These are phyloP conservation scores for Syngnathus typhle DNA, from an alignment of 2,113 vertebrate species.

Conservation along the genomic window DNA sequence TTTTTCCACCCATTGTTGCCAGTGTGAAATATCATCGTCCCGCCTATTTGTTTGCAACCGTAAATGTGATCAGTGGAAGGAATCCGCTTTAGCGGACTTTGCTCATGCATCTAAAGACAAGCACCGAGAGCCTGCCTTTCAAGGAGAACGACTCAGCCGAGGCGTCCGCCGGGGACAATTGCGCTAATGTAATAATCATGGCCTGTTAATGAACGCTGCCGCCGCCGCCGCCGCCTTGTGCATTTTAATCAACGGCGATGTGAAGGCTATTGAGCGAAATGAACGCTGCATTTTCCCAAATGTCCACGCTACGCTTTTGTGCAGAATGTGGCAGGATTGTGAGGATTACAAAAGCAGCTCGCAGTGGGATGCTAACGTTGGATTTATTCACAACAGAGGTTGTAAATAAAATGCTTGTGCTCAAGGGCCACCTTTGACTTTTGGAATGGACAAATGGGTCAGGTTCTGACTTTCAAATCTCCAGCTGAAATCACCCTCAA, in stretches of 20 bases:
- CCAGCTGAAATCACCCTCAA: too few relatives aligned
- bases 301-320: conserved; percentile 20
- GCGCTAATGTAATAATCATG: conserved; percentile 42
- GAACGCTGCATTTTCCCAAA: conserved; percentile 23
- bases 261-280: conserved; percentile 31
- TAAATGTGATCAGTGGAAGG: neutral
- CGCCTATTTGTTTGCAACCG: conserved; percentile 22
- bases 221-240: conserved; percentile 44
- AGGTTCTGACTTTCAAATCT: neutral
- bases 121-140: neutral
- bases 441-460: neutral
- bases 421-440: neutral
- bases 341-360: conserved; percentile 44
- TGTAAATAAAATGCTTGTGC: neutral
- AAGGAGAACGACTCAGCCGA: neutral
- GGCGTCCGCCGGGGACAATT: neutral
- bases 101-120: neutral
- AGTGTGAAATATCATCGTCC: conserved; percentile 43
- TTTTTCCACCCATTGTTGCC: conserved; percentile 52
- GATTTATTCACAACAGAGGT: conserved; percentile 19
- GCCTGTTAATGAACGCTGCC: conserved; percentile 51
- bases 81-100: neutral
- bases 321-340: conserved; percentile 19
- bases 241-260: conserved; percentile 31
- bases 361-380: conserved; percentile 20